Percentiles rank a stretch among this genome's conserved stretches.
phyloP scores from a whole-genome alignment of 1,140 invertebrate species.

The Scaptomyza pallida region DNA sequence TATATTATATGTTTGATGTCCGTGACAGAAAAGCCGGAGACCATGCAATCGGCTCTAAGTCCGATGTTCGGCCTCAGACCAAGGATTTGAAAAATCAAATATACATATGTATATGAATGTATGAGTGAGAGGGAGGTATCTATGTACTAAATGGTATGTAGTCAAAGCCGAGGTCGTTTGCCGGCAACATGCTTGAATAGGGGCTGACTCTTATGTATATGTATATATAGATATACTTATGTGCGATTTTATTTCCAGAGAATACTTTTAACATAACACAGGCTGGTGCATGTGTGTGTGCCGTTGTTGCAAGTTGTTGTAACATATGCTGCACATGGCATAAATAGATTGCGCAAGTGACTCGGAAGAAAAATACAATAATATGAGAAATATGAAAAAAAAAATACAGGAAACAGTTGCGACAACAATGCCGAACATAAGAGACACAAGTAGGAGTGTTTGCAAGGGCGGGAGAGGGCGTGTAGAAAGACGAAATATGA shows the following conservation, averaged over 20 bases:
- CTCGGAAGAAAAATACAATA: slow-evolving; percentile 40
- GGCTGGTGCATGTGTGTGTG: slow-evolving; percentile 10
- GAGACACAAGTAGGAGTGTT: not conserved
- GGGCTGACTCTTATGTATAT: slow-evolving; percentile 22
- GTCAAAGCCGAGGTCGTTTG: slow-evolving; percentile 66
- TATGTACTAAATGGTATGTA: slow-evolving; percentile 18
- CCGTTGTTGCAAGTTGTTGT: slow-evolving; percentile 39
- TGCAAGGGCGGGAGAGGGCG: too few relatives aligned
- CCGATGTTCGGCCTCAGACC: slow-evolving; percentile 38
- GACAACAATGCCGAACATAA: slow-evolving; percentile 53
- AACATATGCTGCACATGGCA: slow-evolving; percentile 65
- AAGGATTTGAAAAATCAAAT: slow-evolving; percentile 37
- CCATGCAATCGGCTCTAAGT: slow-evolving; percentile 14
- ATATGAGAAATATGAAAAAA: slow-evolving; percentile 28
- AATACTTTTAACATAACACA: slow-evolving; percentile 1
- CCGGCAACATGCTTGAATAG: slow-evolving; percentile 64
- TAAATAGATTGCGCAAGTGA: slow-evolving; percentile 64
- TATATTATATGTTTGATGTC: slow-evolving; percentile 17
- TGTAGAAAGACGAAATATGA: not conserved
- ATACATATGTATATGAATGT: not conserved
- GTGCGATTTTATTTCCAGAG: slow-evolving; percentile 5
- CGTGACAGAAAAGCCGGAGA: slow-evolving; percentile 19
- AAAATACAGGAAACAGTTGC: slow-evolving; percentile 59
- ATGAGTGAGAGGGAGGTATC: slow-evolving; percentile 1
- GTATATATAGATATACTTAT: not conserved